Percentiles rank a stretch among this genome's conserved stretches.
Conservation (phyloP, 2,797 vertebrate species). For the Scarus forsteni region DNA sequence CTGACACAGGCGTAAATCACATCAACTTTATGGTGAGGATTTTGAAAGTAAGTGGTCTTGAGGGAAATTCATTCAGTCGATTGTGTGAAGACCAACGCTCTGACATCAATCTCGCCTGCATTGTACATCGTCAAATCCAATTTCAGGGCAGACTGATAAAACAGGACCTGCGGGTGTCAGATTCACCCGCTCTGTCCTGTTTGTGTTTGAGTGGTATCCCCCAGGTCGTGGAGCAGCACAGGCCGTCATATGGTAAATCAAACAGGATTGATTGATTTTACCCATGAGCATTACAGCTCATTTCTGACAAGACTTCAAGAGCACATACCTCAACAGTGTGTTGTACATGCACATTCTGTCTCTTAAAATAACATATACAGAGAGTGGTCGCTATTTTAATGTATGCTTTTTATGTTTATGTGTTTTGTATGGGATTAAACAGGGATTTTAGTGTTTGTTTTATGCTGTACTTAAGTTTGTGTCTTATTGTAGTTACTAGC, state of each 20-base stretch:
- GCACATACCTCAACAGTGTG: neutral
- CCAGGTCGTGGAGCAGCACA: neutral
- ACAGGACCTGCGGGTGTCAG: slow-evolving; percentile 27
- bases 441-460: too few relatives aligned
- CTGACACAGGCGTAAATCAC: slow-evolving; percentile 22
- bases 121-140: slow-evolving; percentile 45
- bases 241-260: slow-evolving; percentile 4
- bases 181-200: slow-evolving; percentile 12
- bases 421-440: too few relatives aligned
- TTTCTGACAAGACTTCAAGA: neutral
- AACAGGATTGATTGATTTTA: neutral
- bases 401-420: too few relatives aligned
- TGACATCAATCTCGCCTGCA: slow-evolving; percentile 16
- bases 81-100: neutral
- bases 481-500: too few relatives aligned
- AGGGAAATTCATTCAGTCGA: slow-evolving; percentile 29
- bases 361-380: too few relatives aligned
- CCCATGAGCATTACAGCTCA: neutral
- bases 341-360: too few relatives aligned
- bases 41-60: slow-evolving; percentile 5
- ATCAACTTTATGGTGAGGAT: neutral
- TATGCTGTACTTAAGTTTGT: too few relatives aligned
- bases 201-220: slow-evolving; percentile 10
- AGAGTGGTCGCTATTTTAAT: too few relatives aligned
- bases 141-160: slow-evolving; percentile 47